Evolutionary conservation across 2,113 vertebrate species (phyloP), one percentile per base, ranked within the genome.

Genomic region (Tachuris rubrigastra): DNA sequence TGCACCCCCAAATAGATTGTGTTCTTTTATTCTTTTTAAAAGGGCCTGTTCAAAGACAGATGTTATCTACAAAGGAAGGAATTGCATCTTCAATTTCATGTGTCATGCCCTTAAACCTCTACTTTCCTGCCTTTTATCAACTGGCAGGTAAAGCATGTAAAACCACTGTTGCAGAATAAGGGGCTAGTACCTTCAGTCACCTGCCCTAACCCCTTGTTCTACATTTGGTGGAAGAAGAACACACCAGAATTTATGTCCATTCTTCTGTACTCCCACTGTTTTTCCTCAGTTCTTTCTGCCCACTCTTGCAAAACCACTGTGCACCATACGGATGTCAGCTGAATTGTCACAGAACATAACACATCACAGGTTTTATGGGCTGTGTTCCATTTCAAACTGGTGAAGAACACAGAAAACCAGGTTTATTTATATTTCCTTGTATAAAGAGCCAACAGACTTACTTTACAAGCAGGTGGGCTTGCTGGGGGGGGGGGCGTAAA

Each of bases 381-480:
- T 86, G 22, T 63, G 44, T 52, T 95, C 73, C 60, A 55, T 75
- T 95, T 95, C 94, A 78, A 63, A 41, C 39, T 46, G 22, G 30
- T 84, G 66, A 73, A 87, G 47, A 95, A 84, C 46, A 78, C 13
- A 49, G 75, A 84, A 95, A 92, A 77, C 1, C 31, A 42, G 24
- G 33, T 72, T 81, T 93, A 95, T 92, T 95, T 93, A 86, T 93
- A 62, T 9, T 59, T 89, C 35, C 42, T 66, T 60, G 8, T 37
- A 69, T 13, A 42, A 65, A 83, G 47, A 69, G 0, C 59, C 67
- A 94, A 71, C 21, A 95, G 35, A 68, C 4, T 59, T 5, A 1
- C 19, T 90, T 93, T 60, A 44, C 69, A 89, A 90, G 72, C 8
- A 53, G 31, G 55, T 71, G 42, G 42, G 27, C 25, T 93, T 92